A percentile compares a stretch with the other conserved stretches of the same genome.
These are phyloP conservation scores for Drosophila affinis DNA, from an alignment of 2,888 invertebrate genomes.

Conservation along the genomic window DNA sequence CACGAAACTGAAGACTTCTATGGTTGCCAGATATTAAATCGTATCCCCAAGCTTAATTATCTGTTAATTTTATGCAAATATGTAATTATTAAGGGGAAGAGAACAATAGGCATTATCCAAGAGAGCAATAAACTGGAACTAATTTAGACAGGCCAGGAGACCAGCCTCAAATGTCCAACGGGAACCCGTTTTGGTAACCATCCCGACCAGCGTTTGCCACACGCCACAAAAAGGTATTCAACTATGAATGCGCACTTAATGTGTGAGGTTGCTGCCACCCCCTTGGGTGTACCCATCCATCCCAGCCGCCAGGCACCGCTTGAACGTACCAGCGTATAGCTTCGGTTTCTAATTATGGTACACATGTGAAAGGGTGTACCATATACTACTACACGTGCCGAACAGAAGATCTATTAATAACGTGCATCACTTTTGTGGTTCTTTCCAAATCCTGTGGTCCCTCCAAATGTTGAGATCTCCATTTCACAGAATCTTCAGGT, in stretches of 20 bases:
- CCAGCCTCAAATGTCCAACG: slow-evolving; percentile 40
- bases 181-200: slow-evolving; percentile 31
- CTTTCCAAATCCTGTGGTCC: too few species aligned
- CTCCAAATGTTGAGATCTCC: too few species aligned
- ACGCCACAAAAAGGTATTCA: slow-evolving; percentile 55
- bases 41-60: not conserved
- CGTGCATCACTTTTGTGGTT: too few species aligned
- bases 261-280: slow-evolving; percentile 49
- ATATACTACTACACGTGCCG: too few species aligned
- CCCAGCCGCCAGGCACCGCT: not conserved
- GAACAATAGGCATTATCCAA: slow-evolving; percentile 46
- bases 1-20: not conserved
- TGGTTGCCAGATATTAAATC: slow-evolving; percentile 4
- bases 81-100: not conserved
- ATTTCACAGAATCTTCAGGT: too few species aligned
- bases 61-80: slow-evolving; percentile 17
- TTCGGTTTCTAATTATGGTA: not conserved
- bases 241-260: slow-evolving; percentile 70
- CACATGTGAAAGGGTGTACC: too few species aligned
- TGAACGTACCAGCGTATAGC: not conserved
- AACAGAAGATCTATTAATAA: too few species aligned
- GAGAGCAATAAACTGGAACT: slow-evolving; percentile 74
- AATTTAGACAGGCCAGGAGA: slow-evolving; percentile 66
- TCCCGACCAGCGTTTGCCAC: slow-evolving; percentile 19
- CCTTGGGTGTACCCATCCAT: not conserved